phyloP scores from a whole-genome alignment of 2,113 vertebrate genomes.

The Condylura cristata region DNA sequence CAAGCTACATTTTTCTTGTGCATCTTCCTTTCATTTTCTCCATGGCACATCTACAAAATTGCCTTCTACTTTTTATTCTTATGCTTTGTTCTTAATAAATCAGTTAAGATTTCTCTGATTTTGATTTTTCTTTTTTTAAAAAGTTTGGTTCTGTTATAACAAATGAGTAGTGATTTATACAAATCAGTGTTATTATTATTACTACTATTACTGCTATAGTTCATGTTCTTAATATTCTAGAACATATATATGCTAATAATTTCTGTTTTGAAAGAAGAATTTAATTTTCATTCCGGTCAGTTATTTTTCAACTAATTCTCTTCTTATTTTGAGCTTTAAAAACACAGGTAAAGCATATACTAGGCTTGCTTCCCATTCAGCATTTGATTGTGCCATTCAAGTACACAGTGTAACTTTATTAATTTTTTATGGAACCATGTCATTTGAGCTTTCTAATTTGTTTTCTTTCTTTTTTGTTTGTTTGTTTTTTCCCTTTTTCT shows the following conservation, averaged over 20 bases:
- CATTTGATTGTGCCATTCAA: constrained; percentile 47
- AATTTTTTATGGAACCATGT: constrained; percentile 35
- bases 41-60: background rate
- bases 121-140: background rate
- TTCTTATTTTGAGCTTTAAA: background rate
- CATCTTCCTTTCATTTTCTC: background rate
- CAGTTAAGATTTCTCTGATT: background rate
- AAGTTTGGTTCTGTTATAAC: background rate
- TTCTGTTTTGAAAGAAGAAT: constrained; percentile 11
- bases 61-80: background rate
- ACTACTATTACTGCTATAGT: background rate
- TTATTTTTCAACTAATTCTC: background rate
- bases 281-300: constrained; percentile 26
- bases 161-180: background rate
- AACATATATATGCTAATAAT: background rate
- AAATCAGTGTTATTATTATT: background rate
- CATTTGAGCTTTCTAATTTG: constrained; percentile 4
- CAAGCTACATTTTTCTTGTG: background rate
- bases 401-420: constrained; percentile 30
- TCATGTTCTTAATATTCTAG: background rate
- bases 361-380: background rate
- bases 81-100: constrained; percentile 31
- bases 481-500: background rate
- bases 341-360: background rate
- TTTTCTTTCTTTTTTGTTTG: background rate